Evolutionary conservation across 2,797 vertebrate species (phyloP), one percentile per base, ranked within the genome.

Genomic region (Dallia pectoralis): DNA sequence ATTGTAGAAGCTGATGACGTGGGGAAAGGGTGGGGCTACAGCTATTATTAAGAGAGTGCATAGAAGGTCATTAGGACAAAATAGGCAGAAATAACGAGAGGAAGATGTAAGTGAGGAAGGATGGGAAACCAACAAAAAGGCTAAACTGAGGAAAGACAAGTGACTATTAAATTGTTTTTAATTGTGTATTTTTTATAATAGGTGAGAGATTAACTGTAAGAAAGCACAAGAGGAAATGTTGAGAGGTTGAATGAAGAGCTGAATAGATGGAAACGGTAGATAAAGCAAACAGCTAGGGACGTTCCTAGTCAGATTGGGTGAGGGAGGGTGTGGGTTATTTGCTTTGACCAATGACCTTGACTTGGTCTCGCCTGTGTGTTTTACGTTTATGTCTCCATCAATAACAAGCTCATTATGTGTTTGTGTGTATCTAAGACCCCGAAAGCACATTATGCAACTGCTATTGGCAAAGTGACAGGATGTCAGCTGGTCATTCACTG

Each of bases 271-370:
- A 25, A 22, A 56, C 8, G 51, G 30, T 29, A 51, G 12, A 8
- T 53, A 2, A 53, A 2, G 51, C 53, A 56, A 56, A 56, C 22
- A 56, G 11, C 53, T n/a, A 25, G 22, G 22, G 53, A 56, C 22
- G 53, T 22, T 56, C 2, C 22, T 56, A 44, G 32, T 27, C 59
- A 63, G 53, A 63, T 32, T 30, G 27, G 19, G 29, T 61, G 53
- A 15, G 49, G 53, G 62, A 11, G 61, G 19, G 30, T 40, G 32
- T 47, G 47, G 61, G 69, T 72, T 22, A 0, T 67, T 69, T 70
- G 29, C 62, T 48, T 12, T 29, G 69, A 71, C 62, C 19, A 4
- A 47, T 61, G 47, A 75, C 76, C 78, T 83, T 83, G 79, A 80
- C 61, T 40, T 14, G 25, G 72, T 19, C 71, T 78, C 63, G 76